Evolutionary conservation across 2,113 vertebrate species (phyloP), one percentile per base, ranked within the genome.

Genomic region (Thamnophis sirtalis): DNA sequence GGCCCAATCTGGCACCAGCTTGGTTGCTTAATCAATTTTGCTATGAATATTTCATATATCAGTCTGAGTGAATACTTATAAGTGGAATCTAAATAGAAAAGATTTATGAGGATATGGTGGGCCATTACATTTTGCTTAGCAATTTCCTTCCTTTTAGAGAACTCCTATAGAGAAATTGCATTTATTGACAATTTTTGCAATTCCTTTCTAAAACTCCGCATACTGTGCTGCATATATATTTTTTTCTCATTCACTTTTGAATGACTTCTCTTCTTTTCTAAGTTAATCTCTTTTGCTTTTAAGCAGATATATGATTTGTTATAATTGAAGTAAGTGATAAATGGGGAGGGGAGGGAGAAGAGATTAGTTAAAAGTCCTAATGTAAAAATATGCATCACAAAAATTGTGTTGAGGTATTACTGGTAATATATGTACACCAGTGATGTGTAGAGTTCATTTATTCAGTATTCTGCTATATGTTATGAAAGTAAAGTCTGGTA

Each of bases 11-110:
- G 51, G 55, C 85, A 89, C 86, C 91, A 92, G 94, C 94, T 91
- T 56, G 93, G 92, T 91, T 96, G 22, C 88, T 91, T 63, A 53
- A 5, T 54, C 91, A 90, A 38, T 93, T 94, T 88, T 92, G 22
- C 90, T 90, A 95, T 93, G 90, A 96, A 96, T 96, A 96, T 96
- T 97, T 96, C 94, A 95, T 95, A 68, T n/a, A 50, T 48, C 89
- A 38, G 54, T 88, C 54, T 49, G 55, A 93, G 92, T 92, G 80
- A 94, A 86, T 84, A 94, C 87, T 58, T 80, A 88, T 93, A 95
- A 94, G 89, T 91, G 94, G 73, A 94, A 88, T 95, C 94, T 93
- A 95, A 95, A 95, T 91, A 94, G 93, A 94, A 93, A 24, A 86
- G 93, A 95, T 95, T 96, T 96, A 93, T 17, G 80, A 92, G 92